These are phyloP conservation scores for Galagoides demidoff DNA, from an alignment of 2,797 vertebrate species.

Conservation along the genomic window DNA sequence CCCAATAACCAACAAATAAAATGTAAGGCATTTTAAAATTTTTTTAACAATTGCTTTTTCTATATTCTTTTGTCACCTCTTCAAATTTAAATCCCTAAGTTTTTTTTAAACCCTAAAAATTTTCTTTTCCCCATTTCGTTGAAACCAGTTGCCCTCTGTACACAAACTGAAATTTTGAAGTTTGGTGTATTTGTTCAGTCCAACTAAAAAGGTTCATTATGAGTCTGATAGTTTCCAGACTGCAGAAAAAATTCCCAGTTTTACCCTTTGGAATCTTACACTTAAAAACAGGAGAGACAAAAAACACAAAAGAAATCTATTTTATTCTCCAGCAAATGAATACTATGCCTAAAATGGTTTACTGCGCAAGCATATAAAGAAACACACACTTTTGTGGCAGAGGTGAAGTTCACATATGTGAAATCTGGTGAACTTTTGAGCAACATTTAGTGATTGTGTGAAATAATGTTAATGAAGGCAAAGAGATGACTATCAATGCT, in stretches of 20 bases:
- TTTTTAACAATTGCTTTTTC: slow-evolving; percentile 36
- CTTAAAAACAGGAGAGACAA: not conserved
- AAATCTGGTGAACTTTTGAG: slow-evolving; percentile 43
- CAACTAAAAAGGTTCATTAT: not conserved
- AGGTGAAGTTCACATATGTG: not conserved
- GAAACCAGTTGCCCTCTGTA: not conserved
- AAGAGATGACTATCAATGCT: not conserved
- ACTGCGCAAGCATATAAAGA: not conserved
- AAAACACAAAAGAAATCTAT: not conserved
- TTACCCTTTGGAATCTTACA: not conserved
- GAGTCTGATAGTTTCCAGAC: not conserved
- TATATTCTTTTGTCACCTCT: not conserved
- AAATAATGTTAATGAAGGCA: not conserved
- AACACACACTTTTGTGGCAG: not conserved
- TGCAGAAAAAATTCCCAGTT: not conserved
- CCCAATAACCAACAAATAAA: slow-evolving; percentile 56
- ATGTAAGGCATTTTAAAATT: slow-evolving; percentile 11
- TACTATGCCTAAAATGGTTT: not conserved
- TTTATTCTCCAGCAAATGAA: slow-evolving; percentile 39
- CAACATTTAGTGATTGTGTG: not conserved
- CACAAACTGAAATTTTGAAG: slow-evolving; percentile 14
- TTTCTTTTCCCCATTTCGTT: not conserved
- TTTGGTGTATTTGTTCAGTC: not conserved
- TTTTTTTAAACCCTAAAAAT: not conserved
- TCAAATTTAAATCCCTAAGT: not conserved